Evolutionary conservation across 2,888 invertebrate genomes (phyloP).

Genomic region (Morpho achilles): DNA sequence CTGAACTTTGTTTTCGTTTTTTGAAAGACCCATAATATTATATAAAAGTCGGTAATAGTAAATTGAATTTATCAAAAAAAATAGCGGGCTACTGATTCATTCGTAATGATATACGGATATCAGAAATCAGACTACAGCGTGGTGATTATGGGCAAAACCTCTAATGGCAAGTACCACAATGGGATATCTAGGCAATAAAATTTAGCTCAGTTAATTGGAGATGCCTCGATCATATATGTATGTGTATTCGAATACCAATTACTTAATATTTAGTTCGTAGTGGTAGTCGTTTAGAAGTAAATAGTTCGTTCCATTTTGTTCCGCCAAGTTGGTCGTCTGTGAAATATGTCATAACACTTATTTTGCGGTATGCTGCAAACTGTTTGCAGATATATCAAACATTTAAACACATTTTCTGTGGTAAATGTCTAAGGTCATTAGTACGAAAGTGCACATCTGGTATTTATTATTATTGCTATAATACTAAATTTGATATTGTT

Average conservation of each 20-base stretch:
- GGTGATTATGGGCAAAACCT: too few species aligned
- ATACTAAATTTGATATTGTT: neutral
- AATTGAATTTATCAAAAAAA: too few species aligned
- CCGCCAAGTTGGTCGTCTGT: conserved; percentile 4
- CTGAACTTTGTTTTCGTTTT: neutral
- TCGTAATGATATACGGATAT: too few species aligned
- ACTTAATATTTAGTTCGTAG: neutral
- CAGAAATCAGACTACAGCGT: too few species aligned
- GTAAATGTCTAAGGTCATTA: neutral
- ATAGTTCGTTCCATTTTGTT: conserved; percentile 5
- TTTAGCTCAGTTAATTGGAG: too few species aligned
- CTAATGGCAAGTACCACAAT: too few species aligned
- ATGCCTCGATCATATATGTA: neutral
- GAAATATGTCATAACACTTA: conserved; percentile 5
- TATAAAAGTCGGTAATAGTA: too few species aligned
- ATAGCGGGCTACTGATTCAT: too few species aligned
- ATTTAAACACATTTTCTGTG: neutral
- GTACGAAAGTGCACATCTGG: neutral
- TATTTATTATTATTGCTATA: neutral
- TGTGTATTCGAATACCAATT: neutral
- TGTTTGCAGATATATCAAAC: neutral
- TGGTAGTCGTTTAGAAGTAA: neutral
- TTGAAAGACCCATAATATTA: too few species aligned
- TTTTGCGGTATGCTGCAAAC: neutral
- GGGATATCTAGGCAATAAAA: too few species aligned